phyloP scores from a whole-genome alignment of 2,113 vertebrate species.

The human region DNA sequence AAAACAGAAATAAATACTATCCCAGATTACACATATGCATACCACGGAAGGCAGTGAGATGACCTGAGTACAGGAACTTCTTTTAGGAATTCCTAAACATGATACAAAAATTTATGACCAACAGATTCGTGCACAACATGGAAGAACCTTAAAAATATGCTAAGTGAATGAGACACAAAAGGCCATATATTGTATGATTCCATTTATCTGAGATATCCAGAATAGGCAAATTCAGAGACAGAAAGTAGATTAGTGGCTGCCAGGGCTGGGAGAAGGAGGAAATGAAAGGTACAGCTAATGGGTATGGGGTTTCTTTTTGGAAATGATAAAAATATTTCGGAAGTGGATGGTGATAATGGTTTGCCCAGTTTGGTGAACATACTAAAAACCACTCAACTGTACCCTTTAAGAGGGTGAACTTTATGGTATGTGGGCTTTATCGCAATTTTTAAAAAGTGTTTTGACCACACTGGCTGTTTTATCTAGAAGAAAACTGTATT shows the following conservation, averaged over 20 bases:
- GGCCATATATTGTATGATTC: background rate
- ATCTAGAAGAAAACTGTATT: slow-evolving; percentile 25
- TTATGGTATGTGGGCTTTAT: background rate
- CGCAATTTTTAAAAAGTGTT: slow-evolving; percentile 3
- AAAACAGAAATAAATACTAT: slow-evolving; percentile 6
- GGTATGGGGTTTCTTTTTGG: background rate
- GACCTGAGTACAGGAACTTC: background rate
- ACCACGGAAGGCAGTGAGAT: slow-evolving; percentile 11
- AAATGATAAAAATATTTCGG: background rate
- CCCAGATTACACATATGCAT: background rate
- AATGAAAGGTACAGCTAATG: background rate
- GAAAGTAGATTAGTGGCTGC: background rate
- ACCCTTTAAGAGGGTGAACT: background rate
- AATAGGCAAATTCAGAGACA: slow-evolving; percentile 17
- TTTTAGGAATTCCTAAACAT: background rate
- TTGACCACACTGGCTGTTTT: background rate
- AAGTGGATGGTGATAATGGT: background rate
- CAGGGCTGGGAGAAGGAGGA: background rate
- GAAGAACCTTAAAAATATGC: background rate
- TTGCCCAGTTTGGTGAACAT: background rate
- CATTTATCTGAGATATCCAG: background rate
- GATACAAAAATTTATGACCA: background rate
- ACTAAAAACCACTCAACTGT: background rate
- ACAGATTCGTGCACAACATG: background rate
- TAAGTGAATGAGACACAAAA: slow-evolving; percentile 22